A percentile compares a stretch with the other conserved stretches of the same genome.
Conservation (phyloP, 2,888 invertebrate species). For the Troides oblongomaculatus region DNA sequence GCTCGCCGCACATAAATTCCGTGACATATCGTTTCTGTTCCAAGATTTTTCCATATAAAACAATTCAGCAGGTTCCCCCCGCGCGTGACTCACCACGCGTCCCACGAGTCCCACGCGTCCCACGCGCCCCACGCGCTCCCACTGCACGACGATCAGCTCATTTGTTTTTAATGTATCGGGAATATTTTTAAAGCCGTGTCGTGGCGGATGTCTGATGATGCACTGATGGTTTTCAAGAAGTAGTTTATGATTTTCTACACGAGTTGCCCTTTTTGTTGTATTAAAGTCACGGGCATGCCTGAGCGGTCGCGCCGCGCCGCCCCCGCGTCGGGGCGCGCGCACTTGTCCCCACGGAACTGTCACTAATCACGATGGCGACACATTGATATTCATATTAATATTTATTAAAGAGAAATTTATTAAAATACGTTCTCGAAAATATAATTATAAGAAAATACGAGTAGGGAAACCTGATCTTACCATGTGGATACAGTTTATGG, state of each 20-base stretch:
- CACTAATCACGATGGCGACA: no score
- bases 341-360: no score
- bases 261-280: background rate
- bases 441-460: no score
- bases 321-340: no score
- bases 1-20: constrained; percentile 56
- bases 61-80: constrained; percentile 32
- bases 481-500: no score
- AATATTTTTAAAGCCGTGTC: background rate
- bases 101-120: constrained; percentile 46
- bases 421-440: no score
- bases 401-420: no score
- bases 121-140: constrained; percentile 42
- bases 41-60: constrained; percentile 58
- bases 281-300: no score
- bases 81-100: constrained; percentile 13
- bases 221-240: constrained; percentile 35
- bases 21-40: constrained; percentile 71
- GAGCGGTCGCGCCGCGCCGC: no score
- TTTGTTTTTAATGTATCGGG: constrained; percentile 41
- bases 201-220: constrained; percentile 34
- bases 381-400: no score
- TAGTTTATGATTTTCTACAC: constrained; percentile 31
- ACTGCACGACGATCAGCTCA: constrained; percentile 49
- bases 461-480: no score